Conservation (phyloP, 2,888 invertebrate genomes). For the Cabera pusaria region DNA sequence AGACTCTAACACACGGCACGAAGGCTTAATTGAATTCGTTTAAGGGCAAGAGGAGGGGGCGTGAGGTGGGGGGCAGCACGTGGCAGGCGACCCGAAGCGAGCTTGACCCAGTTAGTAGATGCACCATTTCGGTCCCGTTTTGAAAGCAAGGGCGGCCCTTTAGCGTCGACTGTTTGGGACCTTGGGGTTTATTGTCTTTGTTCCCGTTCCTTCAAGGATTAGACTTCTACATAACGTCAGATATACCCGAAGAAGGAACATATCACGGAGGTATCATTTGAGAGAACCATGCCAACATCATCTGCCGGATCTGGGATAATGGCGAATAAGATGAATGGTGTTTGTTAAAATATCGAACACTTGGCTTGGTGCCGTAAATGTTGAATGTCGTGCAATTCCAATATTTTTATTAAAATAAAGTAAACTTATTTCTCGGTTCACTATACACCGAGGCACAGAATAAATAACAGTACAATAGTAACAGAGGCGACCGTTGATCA, state of each 20-base stretch:
- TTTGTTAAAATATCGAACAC: conserved; percentile 1
- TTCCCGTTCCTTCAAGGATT: conserved; percentile 29
- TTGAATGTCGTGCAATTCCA: conserved; percentile 5
- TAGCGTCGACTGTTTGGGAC: conserved; percentile 45
- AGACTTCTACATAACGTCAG: no score
- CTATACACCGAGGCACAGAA: no score
- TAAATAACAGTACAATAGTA: no score
- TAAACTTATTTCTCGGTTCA: no score
- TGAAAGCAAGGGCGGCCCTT: conserved; percentile 66
- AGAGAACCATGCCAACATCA: no score
- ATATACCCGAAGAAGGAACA: no score
- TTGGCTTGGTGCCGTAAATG: conserved; percentile 19
- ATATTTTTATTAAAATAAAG: no score
- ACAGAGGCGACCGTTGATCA: no score
- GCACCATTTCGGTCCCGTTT: conserved; percentile 76
- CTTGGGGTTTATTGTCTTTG: conserved; percentile 40
- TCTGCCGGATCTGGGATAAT: conserved; percentile 1
- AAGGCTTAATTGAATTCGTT: conserved; percentile 40
- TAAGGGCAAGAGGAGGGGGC: conserved; percentile 25
- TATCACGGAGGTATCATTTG: no score
- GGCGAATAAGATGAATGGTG: conserved; percentile 1
- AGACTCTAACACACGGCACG: conserved; percentile 38
- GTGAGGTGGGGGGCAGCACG: conserved; percentile 62
- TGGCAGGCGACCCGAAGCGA: conserved; percentile 66
- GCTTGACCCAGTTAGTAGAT: conserved; percentile 78